Evolutionary conservation across 2,797 vertebrate species (phyloP).

Genomic region (Catostomus latipinnis): DNA sequence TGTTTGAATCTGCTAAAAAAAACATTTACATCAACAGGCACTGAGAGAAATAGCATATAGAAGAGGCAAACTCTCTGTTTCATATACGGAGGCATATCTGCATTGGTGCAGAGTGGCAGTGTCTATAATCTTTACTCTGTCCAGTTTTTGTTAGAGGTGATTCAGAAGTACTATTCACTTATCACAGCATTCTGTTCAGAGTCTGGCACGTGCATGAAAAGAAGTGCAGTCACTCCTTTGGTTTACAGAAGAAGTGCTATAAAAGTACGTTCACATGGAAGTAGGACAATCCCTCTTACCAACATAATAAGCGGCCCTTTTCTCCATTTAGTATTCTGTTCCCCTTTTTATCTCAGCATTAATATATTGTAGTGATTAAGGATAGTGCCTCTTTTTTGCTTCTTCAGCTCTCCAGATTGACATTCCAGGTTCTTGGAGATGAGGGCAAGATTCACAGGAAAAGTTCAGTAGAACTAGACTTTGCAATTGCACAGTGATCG

Average conservation of each 20-base stretch:
- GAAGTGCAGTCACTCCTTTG: conserved; percentile 51
- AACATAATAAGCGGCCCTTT: background rate
- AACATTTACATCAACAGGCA: conserved; percentile 59
- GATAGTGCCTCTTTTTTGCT: conserved; percentile 29
- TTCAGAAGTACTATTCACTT: conserved; percentile 49
- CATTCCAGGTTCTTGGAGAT: conserved; percentile 42
- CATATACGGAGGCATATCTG: conserved; percentile 43
- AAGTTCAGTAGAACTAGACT: conserved; percentile 38
- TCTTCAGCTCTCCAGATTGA: conserved; percentile 23
- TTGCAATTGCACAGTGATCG: conserved; percentile 52
- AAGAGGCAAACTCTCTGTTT: conserved; percentile 52
- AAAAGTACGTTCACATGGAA: conserved; percentile 37
- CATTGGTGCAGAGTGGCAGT: conserved; percentile 44
- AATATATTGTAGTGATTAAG: conserved; percentile 39
- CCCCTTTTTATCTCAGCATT: conserved; percentile 29
- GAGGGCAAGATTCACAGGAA: conserved; percentile 46
- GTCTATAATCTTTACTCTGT: conserved; percentile 48
- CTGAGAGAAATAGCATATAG: conserved; percentile 57
- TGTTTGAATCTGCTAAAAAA: conserved; percentile 49
- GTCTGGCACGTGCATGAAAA: conserved; percentile 44
- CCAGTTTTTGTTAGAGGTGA: conserved; percentile 41
- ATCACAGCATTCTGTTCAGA: conserved; percentile 54
- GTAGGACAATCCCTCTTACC: conserved; percentile 30
- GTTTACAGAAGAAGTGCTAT: conserved; percentile 39
- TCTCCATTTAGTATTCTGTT: background rate